These are phyloP conservation scores for Paralinhomoeus sp. DNA, from an alignment of 2,888 invertebrate species.

Conservation along the genomic window DNA sequence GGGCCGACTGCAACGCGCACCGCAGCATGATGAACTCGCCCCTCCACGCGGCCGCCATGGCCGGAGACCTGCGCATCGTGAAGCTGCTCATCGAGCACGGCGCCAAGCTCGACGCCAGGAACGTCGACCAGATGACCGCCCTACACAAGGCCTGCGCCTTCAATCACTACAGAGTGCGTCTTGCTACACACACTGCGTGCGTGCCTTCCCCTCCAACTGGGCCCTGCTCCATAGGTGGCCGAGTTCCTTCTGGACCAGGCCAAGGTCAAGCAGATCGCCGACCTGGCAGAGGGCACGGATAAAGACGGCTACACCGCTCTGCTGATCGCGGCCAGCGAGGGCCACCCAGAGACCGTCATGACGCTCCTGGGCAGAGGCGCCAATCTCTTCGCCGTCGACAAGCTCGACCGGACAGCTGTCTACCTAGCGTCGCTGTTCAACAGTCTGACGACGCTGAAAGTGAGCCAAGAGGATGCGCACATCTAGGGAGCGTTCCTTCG, in stretches of 20 bases:
- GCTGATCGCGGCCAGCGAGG: constrained; percentile 26
- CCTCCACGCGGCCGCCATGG: constrained; percentile 46
- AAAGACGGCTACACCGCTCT: constrained; percentile 30
- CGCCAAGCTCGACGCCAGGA: constrained; percentile 28
- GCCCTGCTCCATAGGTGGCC: not conserved
- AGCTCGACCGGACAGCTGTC: constrained; percentile 29
- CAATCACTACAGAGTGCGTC: not conserved
- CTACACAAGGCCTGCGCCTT: constrained; percentile 26
- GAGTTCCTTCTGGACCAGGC: constrained; percentile 16
- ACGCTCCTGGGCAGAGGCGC: constrained; percentile 26
- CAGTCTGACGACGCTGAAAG: constrained; percentile 9
- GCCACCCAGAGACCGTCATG: constrained; percentile 18
- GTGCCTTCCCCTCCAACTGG: not conserved
- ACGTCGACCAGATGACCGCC: constrained; percentile 28
- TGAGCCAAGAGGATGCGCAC: too few relatives aligned
- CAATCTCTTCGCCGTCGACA: constrained; percentile 26
- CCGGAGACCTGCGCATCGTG: constrained; percentile 23
- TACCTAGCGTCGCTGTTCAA: constrained; percentile 29
- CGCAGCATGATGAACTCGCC: constrained; percentile 53
- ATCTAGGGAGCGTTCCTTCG: too few relatives aligned
- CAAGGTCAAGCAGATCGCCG: too few relatives aligned
- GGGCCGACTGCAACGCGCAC: constrained; percentile 49
- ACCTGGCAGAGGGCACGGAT: constrained; percentile 25
- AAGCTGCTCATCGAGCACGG: constrained; percentile 22
- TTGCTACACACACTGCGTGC: not conserved